Evolutionary conservation across 2,888 invertebrate genomes (phyloP).

Genomic region (Leptopilina syphax): DNA sequence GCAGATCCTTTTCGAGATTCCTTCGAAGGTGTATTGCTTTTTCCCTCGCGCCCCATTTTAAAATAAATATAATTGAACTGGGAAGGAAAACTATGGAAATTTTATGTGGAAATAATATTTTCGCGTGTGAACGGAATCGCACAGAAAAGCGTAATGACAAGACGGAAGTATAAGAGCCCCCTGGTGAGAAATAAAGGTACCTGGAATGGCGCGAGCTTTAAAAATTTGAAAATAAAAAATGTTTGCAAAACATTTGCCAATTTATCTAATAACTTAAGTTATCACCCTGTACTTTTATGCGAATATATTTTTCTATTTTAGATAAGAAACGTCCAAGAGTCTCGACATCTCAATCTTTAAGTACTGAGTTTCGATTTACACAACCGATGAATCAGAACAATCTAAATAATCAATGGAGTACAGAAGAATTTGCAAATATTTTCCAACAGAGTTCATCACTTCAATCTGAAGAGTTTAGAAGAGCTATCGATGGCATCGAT

Average conservation of each 20-base stretch:
- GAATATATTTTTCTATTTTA: slow-evolving; percentile 42
- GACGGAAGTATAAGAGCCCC: too few relatives aligned
- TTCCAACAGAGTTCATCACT: neutral
- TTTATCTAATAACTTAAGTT: neutral
- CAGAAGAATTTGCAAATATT: neutral
- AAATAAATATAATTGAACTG: too few relatives aligned
- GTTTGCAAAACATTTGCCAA: neutral
- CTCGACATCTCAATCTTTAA: slow-evolving; percentile 60
- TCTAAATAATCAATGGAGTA: neutral
- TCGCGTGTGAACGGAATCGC: too few relatives aligned
- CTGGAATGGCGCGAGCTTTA: too few relatives aligned
- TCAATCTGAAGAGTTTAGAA: neutral
- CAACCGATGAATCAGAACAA: neutral
- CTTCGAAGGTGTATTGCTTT: too few relatives aligned
- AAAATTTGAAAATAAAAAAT: too few relatives aligned
- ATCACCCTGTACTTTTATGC: neutral
- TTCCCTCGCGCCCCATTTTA: too few relatives aligned
- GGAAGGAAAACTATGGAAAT: too few relatives aligned
- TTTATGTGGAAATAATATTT: too few relatives aligned
- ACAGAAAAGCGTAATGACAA: too few relatives aligned
- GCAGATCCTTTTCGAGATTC: too few relatives aligned
- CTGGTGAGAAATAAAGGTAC: too few relatives aligned
- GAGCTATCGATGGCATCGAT: neutral
- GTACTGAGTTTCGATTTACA: slow-evolving; percentile 57
- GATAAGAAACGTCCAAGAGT: slow-evolving; percentile 68